Evolutionary conservation across 2,888 invertebrate genomes (phyloP).

Genomic region (Fissipunctia ypsillon): DNA sequence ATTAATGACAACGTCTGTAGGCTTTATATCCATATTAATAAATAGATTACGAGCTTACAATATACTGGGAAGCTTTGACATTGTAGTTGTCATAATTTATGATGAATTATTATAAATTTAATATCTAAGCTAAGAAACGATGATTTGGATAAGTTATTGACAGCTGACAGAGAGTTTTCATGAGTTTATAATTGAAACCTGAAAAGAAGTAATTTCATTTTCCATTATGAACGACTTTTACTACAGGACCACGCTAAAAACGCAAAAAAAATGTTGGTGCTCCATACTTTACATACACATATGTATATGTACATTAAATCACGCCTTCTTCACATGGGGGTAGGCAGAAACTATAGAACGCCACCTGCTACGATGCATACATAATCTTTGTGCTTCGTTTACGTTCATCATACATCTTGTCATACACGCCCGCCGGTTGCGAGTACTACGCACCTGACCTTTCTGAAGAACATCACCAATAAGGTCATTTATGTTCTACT

Average conservation of each 20-base stretch:
- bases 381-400: no score
- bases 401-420: no score
- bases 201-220: background rate
- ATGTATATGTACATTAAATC: no score
- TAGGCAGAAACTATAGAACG: no score
- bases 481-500: no score
- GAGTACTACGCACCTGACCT: no score
- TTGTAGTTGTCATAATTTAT: slow-evolving; percentile 11
- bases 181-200: background rate
- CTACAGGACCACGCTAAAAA: background rate
- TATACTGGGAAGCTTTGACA: slow-evolving; percentile 25
- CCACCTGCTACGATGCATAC: no score
- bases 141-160: background rate
- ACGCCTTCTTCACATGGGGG: no score
- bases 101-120: slow-evolving; percentile 23
- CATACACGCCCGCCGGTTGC: no score
- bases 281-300: no score
- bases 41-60: slow-evolving; percentile 51
- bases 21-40: slow-evolving; percentile 60
- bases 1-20: slow-evolving; percentile 26
- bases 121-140: background rate
- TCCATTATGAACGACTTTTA: no score
- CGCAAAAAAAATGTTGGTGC: background rate
- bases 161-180: background rate
- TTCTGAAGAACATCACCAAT: no score